Evolutionary conservation across 2,113 vertebrate genomes (phyloP).

Genomic region (Andinoacara biseriatus): DNA sequence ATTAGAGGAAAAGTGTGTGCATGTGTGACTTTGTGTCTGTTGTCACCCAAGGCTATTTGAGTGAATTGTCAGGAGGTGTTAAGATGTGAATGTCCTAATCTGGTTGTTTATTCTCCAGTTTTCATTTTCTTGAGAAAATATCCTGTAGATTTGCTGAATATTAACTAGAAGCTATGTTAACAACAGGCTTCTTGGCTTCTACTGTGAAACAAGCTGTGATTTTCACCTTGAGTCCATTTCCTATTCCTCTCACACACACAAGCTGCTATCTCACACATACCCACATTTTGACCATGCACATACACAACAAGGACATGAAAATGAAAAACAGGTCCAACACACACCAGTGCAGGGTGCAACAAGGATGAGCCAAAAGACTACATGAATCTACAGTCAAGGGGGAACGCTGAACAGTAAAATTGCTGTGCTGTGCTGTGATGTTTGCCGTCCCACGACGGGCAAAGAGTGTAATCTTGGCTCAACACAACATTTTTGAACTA

Average conservation of each 20-base stretch:
- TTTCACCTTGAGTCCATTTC: slow-evolving; percentile 29
- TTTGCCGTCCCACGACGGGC: neutral
- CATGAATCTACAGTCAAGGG: neutral
- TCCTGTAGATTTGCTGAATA: slow-evolving; percentile 7
- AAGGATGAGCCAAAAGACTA: slow-evolving; percentile 9
- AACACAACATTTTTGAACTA: neutral
- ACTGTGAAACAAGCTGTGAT: slow-evolving; percentile 19
- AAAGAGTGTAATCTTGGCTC: slow-evolving; percentile 8
- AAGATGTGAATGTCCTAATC: slow-evolving; percentile 26
- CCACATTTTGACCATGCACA: neutral
- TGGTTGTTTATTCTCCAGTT: slow-evolving; percentile 40
- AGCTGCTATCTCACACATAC: slow-evolving; percentile 14
- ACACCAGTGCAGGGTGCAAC: neutral
- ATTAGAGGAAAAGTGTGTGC: slow-evolving; percentile 10
- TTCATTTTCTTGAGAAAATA: slow-evolving; percentile 34
- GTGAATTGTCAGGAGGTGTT: slow-evolving; percentile 36
- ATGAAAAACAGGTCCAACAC: slow-evolving; percentile 7
- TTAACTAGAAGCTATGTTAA: slow-evolving; percentile 23
- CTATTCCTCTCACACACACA: slow-evolving; percentile 8
- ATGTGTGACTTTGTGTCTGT: neutral
- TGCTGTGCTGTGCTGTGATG: slow-evolving; percentile 31
- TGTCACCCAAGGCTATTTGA: slow-evolving; percentile 12
- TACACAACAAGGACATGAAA: slow-evolving; percentile 15
- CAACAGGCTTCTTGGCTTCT: slow-evolving; percentile 19
- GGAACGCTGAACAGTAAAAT: slow-evolving; percentile 22